Percentiles rank a stretch among this genome's conserved stretches.
These are phyloP conservation scores for Hippocampus barbouri DNA, from an alignment of 2,113 vertebrate genomes.

Conservation along the genomic window DNA sequence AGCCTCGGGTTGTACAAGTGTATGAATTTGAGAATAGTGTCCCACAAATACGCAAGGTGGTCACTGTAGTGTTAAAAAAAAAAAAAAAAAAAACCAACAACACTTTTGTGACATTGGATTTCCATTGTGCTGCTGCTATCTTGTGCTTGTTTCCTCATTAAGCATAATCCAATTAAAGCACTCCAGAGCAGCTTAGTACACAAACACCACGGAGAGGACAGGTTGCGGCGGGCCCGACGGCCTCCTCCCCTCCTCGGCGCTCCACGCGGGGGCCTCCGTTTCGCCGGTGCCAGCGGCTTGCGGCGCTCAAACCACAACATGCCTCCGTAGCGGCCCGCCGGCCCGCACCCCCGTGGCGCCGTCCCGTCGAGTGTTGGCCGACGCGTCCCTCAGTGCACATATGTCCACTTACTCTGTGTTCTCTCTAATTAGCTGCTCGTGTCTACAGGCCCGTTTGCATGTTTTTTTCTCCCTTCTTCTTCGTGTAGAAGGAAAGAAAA, in stretches of 20 bases:
- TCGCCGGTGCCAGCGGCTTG: conserved; percentile 53
- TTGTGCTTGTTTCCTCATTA: conserved; percentile 67
- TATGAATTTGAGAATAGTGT: no score
- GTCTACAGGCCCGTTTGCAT: conserved; percentile 22
- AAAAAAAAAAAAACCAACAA: no score
- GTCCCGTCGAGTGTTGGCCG: conserved; percentile 64
- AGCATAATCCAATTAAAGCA: conserved; percentile 68
- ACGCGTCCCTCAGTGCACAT: conserved; percentile 60
- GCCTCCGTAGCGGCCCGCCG: conserved; percentile 56
- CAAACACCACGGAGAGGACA: conserved; percentile 56
- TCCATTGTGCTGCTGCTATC: conserved; percentile 57
- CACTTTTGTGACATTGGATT: conserved; percentile 38
- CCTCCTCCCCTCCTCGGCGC: conserved; percentile 41
- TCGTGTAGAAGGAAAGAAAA: not conserved
- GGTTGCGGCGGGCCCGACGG: conserved; percentile 55
- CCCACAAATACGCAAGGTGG: not conserved
- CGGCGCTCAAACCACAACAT: conserved; percentile 65
- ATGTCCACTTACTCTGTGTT: conserved; percentile 69
- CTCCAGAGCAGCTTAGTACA: conserved; percentile 59
- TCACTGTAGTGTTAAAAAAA: not conserved
- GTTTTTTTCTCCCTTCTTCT: conserved; percentile 10
- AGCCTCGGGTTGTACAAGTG: no score
- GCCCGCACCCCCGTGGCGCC: conserved; percentile 44
- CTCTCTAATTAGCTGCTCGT: conserved; percentile 65
- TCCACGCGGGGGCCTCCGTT: conserved; percentile 8